Percentiles rank a stretch among this genome's conserved stretches.
These are phyloP conservation scores for Drosophila lini DNA, from an alignment of 1,140 invertebrate genomes.

Conservation along the genomic window DNA sequence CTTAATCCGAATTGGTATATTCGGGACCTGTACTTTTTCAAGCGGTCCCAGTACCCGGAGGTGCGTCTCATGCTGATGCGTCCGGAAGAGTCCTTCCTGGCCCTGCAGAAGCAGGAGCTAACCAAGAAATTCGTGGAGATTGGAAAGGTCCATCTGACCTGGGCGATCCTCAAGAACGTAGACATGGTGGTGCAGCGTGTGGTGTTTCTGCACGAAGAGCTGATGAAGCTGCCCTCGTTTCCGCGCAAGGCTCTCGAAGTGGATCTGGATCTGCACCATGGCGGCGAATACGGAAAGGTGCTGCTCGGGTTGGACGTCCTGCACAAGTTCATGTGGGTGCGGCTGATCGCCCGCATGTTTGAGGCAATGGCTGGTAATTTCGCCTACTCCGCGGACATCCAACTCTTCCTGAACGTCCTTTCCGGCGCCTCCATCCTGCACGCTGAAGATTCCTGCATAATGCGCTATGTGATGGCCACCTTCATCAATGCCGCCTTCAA, in stretches of 20 bases:
- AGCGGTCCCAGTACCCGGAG: constrained; percentile 98
- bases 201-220: constrained; percentile 99
- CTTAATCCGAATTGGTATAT: constrained; percentile 96
- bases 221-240: constrained; percentile 99
- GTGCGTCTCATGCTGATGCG: constrained; percentile 97
- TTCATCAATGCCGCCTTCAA: constrained; percentile 99
- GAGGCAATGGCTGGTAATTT: constrained; percentile 99
- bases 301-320: constrained; percentile 97
- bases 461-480: constrained; percentile 97
- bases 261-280: constrained; percentile 96
- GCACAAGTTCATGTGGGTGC: constrained; percentile 99
- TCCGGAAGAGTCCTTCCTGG: constrained; percentile 95
- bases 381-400: constrained; percentile 98
- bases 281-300: constrained; percentile 96
- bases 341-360: constrained; percentile 98
- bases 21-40: constrained; percentile 99
- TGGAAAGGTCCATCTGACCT: constrained; percentile 95
- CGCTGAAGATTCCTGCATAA: constrained; percentile 97
- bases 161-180: constrained; percentile 95
- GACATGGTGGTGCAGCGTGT: constrained; percentile 97
- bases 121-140: constrained; percentile 98
- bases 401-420: constrained; percentile 98
- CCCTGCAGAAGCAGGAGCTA: constrained; percentile 96
- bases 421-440: constrained; percentile 98
- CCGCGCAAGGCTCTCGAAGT: constrained; percentile 98